Percentiles rank a stretch among this genome's conserved stretches.
phyloP scores from a whole-genome alignment of 2,888 invertebrate species.

The Mellilla xanthometata region DNA sequence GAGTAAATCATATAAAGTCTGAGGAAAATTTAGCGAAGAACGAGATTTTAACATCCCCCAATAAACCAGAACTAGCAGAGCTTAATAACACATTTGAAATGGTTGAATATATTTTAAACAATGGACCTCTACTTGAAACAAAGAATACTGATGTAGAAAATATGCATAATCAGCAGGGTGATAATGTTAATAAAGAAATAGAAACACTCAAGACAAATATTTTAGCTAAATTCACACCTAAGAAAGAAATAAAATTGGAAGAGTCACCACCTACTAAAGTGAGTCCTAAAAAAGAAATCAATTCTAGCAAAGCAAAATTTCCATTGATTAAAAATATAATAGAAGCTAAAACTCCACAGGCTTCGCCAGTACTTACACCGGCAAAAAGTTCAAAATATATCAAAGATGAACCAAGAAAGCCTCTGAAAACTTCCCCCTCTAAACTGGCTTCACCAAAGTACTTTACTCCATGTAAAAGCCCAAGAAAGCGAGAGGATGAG shows the following conservation, averaged over 20 bases:
- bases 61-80: constrained; percentile 33
- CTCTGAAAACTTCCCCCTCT: too few species aligned
- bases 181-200: not conserved
- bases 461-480: constrained; percentile 39
- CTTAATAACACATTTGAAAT: constrained; percentile 59
- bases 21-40: constrained; percentile 62
- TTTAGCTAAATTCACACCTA: not conserved
- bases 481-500: constrained; percentile 20
- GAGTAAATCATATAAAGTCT: constrained; percentile 36
- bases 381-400: too few species aligned
- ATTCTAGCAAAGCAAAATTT: not conserved
- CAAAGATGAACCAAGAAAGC: too few species aligned
- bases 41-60: constrained; percentile 39
- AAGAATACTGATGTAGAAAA: constrained; percentile 7
- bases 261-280: not conserved
- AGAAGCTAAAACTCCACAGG: not conserved
- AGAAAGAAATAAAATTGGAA: constrained; percentile 1
- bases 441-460: constrained; percentile 12
- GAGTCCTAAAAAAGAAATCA: not conserved
- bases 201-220: not conserved
- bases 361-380: too few species aligned
- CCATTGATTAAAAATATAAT: constrained; percentile 1
- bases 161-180: not conserved
- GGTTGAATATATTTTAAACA: constrained; percentile 55
- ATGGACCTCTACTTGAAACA: constrained; percentile 35